Evolutionary conservation across 2,113 vertebrate genomes (phyloP), one percentile per base, ranked within the genome.

Genomic region (Melanocharis versteri): DNA sequence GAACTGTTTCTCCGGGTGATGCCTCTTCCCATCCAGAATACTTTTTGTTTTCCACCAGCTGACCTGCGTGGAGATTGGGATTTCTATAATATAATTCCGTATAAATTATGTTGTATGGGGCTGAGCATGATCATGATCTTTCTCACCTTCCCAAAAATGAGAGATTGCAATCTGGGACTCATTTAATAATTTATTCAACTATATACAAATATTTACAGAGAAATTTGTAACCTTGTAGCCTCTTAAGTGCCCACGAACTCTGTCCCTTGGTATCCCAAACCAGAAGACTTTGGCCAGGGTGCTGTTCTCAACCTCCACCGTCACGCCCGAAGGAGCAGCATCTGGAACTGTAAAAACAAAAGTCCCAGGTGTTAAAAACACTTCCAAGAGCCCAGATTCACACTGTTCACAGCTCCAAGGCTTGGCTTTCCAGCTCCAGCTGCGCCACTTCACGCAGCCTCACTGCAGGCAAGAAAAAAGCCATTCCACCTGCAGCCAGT

Each of bases 11-110:
- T 99, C 98, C 58, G 98, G 98, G 60, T 98, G 98, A 70, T 97
- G 98, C 48, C 97, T 98, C 94, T 98, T 99, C 3, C 98, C 98
- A 90, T 99, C 98, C 94, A 98, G 68, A 40, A 99, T 91, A 94
- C 97, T 99, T 85, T 97, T 98, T 31, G 98, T 97, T 96, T 98
- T 99, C 99, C 99, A 99, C 98, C 98, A 99, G 70, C 87, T 99
- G 91, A 99, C 97, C 99, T 99, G 98, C 13, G 76, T 75, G 24
- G 57, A 91, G 82, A 96, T 95, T 8, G 39, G 35, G 10, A 96
- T 31, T 47, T 27, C 47, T 85, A 10, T 84, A 82, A 64, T n/a
- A n/a, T n/a, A n/a, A n/a, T n/a, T n/a, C n/a, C n/a, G n/a, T n/a
- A n/a, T 7, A 56, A 48, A 54, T 28, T 27, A 23, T 3, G 10